Percentiles rank a stretch among this genome's conserved stretches.
These are phyloP conservation scores for Bubo blakistoni DNA, from an alignment of 2,113 vertebrate species.

Conservation along the genomic window DNA sequence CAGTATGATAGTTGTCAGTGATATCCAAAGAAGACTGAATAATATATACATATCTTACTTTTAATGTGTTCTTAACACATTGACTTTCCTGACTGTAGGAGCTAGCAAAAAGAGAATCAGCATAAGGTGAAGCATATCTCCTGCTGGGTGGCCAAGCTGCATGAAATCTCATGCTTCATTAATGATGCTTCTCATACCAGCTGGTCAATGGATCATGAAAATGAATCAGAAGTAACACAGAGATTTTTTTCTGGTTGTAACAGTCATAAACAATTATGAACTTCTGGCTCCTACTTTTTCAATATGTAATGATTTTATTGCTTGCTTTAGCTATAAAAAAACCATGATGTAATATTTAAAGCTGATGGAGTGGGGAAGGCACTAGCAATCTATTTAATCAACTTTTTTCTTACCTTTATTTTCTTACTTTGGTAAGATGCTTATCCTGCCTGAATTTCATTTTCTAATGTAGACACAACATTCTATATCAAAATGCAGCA, in stretches of 20 bases:
- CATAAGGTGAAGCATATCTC: constrained; percentile 53
- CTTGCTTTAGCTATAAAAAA: constrained; percentile 4
- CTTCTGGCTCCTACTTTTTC: constrained; percentile 30
- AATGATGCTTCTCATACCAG: constrained; percentile 69
- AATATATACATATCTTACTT: constrained; percentile 45
- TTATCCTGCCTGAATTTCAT: not conserved
- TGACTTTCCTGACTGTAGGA: constrained; percentile 31
- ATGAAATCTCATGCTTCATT: constrained; percentile 70
- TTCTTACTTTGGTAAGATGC: not conserved
- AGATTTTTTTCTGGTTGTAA: not conserved
- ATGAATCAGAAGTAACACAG: constrained; percentile 62
- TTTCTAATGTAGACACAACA: not conserved
- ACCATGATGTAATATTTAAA: not conserved
- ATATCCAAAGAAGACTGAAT: constrained; percentile 58
- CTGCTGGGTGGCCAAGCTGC: constrained; percentile 63
- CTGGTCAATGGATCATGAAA: constrained; percentile 74
- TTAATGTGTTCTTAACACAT: constrained; percentile 44
- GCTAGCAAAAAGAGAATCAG: constrained; percentile 31
- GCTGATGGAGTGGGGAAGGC: not conserved
- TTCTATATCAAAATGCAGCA: not conserved
- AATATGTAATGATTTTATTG: not conserved
- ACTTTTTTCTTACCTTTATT: not conserved
- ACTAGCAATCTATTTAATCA: not conserved
- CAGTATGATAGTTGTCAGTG: constrained; percentile 44
- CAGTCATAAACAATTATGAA: constrained; percentile 65